A percentile compares a stretch with the other conserved stretches of the same genome.
phyloP scores from a whole-genome alignment of 2,888 invertebrate genomes.

The Acanthosoma haemorrhoidale region DNA sequence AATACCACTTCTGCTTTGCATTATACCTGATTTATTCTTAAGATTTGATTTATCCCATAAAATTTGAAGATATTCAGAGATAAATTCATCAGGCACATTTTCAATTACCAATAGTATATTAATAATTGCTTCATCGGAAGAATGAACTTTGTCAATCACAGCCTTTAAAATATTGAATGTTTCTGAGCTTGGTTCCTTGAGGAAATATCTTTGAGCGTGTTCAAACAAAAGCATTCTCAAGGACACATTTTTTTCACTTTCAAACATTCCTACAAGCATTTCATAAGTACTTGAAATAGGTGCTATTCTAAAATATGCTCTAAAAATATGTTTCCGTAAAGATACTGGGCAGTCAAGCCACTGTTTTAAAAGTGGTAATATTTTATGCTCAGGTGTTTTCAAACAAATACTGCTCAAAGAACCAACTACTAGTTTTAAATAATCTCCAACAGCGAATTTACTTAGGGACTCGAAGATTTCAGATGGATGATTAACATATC shows the following conservation, averaged over 20 bases:
- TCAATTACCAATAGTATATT: slow-evolving; percentile 23
- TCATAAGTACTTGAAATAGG: slow-evolving; percentile 8
- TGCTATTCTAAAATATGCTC: slow-evolving; percentile 27
- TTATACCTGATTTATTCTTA: not conserved
- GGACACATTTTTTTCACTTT: slow-evolving; percentile 34
- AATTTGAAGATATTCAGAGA: slow-evolving; percentile 31
- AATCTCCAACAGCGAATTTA: slow-evolving; percentile 35
- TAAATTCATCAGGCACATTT: slow-evolving; percentile 30
- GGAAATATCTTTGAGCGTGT: slow-evolving; percentile 15
- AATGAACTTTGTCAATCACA: slow-evolving; percentile 10
- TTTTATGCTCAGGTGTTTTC: slow-evolving; percentile 30
- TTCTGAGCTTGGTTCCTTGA: slow-evolving; percentile 28
- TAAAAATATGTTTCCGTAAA: slow-evolving; percentile 33
- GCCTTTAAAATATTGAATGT: slow-evolving; percentile 30
- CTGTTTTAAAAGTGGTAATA: slow-evolving; percentile 23
- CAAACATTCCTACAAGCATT: slow-evolving; percentile 22
- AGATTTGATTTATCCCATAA: slow-evolving; percentile 29
- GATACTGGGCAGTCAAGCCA: slow-evolving; percentile 35
- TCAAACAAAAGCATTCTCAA: slow-evolving; percentile 33
- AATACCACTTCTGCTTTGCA: slow-evolving; percentile 18
- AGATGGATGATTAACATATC: slow-evolving; percentile 23
- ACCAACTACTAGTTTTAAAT: slow-evolving; percentile 34
- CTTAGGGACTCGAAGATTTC: slow-evolving; percentile 22
- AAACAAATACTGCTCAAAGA: slow-evolving; percentile 27
- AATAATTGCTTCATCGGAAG: slow-evolving; percentile 29